Evolutionary conservation across 2,888 invertebrate genomes (phyloP), one percentile per base, ranked within the genome.

Genomic region (Plebejus anna): DNA sequence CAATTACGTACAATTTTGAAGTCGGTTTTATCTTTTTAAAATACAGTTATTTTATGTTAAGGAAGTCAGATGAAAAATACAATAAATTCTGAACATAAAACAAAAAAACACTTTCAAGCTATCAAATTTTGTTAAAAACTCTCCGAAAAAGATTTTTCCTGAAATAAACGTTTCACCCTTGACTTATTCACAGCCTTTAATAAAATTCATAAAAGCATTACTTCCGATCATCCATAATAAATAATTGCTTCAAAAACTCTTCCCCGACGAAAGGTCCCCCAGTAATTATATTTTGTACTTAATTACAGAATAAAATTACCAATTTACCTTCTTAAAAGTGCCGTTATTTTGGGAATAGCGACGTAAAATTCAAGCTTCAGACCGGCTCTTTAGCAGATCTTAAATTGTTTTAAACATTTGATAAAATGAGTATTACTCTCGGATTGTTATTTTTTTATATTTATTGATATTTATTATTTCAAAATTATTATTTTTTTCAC

Each of bases 191-290:
- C 66, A 28, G 61, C 28, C 22, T 61, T 61, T 66, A 66, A 66
- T 36, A 66, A 66, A 66, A 32, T 61, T 61, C 66, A 32, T 66
- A 32, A 66, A 36, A 36, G 32, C 66, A 32, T 32, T 66, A 66
- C 66, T 66, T 66, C 36, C 66, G 32, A 66, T 66, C 66, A 66
- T 66, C 66, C 66, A 66, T 66, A 36, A 66, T 47, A 42, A 72
- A 47, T 75, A 76, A 76, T 75, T 71, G 75, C 75, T 80, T 79
- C 79, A 80, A 76, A 76, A 83, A 83, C 71, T 75, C 77, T 73
- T 80, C 77, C 13, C 3, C 32, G 28, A 61, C 28, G 66, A 66
- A 32, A 61, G 61, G 61, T 61, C 28, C 32, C 66, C 7, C 32
- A 11, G 32, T 36, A 66, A 66, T 66, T 66, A 66, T 66, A 66